phyloP scores from a whole-genome alignment of 2,797 vertebrate species.

The Spondyliosoma cantharus region DNA sequence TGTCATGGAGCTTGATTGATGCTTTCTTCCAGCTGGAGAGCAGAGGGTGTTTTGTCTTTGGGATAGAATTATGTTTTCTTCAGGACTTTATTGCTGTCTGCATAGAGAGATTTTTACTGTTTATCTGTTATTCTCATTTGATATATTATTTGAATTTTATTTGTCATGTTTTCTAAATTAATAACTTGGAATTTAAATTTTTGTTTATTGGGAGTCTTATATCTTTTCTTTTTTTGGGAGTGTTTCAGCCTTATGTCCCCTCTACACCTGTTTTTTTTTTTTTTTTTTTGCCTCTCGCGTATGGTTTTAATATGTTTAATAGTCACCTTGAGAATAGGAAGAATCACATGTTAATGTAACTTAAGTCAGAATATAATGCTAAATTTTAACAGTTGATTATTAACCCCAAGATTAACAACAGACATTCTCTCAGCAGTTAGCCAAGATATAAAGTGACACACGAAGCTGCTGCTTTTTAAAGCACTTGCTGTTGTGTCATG shows the following conservation, averaged over 20 bases:
- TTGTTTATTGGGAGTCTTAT: conserved; percentile 28
- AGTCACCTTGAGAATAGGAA: conserved; percentile 22
- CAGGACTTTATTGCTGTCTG: conserved; percentile 24
- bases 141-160: conserved; percentile 29
- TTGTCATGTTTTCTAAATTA: conserved; percentile 42
- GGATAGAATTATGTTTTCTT: conserved; percentile 11
- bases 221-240: conserved; percentile 8
- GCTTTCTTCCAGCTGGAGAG: conserved; percentile 43
- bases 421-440: conserved; percentile 23
- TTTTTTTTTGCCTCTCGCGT: conserved; percentile 18
- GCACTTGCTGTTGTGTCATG: conserved; percentile 12
- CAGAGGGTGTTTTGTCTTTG: conserved; percentile 8
- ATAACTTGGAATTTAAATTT: conserved; percentile 36
- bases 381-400: conserved; percentile 15
- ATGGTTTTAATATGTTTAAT: conserved; percentile 44
- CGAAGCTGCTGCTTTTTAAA: conserved; percentile 15
- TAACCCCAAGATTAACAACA: conserved; percentile 6
- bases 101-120: conserved; percentile 37
- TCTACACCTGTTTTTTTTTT: conserved; percentile 3
- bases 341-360: conserved; percentile 19
- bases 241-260: conserved; percentile 51
- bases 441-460: conserved; percentile 10
- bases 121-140: conserved; percentile 34
- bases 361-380: conserved; percentile 9
- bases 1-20: conserved; percentile 41